Evolutionary conservation across 2,797 vertebrate genomes (phyloP).

Genomic region (Lophotriccus pileatus): DNA sequence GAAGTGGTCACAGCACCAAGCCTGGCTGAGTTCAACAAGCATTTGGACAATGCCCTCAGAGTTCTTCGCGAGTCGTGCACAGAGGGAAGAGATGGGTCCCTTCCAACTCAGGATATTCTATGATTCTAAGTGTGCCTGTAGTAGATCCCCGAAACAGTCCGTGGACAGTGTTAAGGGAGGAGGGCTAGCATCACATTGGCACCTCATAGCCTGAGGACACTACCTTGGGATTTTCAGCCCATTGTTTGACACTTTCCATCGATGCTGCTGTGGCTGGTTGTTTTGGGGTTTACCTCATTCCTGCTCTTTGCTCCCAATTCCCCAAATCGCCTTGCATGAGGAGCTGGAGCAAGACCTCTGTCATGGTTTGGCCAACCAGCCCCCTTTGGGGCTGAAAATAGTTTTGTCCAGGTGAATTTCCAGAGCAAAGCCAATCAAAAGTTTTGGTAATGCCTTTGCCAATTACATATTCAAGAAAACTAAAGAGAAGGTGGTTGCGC

Average conservation of each 20-base stretch:
- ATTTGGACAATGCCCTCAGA: too few species aligned
- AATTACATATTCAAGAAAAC: too few species aligned
- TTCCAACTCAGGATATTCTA: background rate
- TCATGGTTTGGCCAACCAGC: too few species aligned
- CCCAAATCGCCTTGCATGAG: fast-evolving
- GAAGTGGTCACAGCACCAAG: background rate
- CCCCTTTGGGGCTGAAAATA: too few species aligned
- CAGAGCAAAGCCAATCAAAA: too few species aligned
- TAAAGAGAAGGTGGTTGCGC: too few species aligned
- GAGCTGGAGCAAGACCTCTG: fast-evolving
- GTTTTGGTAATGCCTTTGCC: too few species aligned
- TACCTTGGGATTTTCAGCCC: background rate
- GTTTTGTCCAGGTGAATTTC: too few species aligned
- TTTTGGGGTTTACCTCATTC: fast-evolving
- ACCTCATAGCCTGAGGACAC: fast-evolving
- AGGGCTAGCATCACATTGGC: fast-evolving
- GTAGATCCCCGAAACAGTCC: fast-evolving
- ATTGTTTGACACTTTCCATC: fast-evolving
- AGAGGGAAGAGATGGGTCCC: background rate
- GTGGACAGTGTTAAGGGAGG: background rate
- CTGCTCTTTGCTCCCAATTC: too few species aligned
- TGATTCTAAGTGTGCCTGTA: background rate
- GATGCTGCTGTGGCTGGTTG: fast-evolving
- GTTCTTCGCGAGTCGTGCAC: background rate
- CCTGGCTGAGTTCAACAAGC: too few species aligned